These are phyloP conservation scores for Acanthopleura granulata DNA, from an alignment of 2,888 invertebrate species.

Conservation along the genomic window DNA sequence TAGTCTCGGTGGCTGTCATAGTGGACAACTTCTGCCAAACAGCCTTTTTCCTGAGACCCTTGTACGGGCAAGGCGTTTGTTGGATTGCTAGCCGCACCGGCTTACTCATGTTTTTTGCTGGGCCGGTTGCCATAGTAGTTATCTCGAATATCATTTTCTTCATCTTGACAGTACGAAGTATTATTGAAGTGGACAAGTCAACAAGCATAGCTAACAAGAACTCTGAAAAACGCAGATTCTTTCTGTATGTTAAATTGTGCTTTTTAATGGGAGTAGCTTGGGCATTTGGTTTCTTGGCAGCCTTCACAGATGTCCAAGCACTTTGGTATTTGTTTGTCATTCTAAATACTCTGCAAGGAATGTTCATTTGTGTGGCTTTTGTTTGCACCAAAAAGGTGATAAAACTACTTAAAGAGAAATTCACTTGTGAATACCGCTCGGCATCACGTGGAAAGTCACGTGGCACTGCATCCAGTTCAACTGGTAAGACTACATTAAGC, in stretches of 20 bases:
- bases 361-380: constrained; percentile 71
- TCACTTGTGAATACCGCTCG: neutral
- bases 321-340: constrained; percentile 71
- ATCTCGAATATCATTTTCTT: constrained; percentile 72
- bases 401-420: constrained; percentile 33
- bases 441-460: neutral
- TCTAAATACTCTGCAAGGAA: constrained; percentile 73
- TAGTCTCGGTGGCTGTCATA: constrained; percentile 63
- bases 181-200: constrained; percentile 14
- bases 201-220: constrained; percentile 4
- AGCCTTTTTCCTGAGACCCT: constrained; percentile 64
- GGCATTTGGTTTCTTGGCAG: constrained; percentile 69
- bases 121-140: constrained; percentile 72
- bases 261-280: constrained; percentile 72
- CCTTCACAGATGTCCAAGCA: constrained; percentile 53
- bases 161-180: constrained; percentile 68
- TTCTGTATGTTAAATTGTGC: constrained; percentile 56
- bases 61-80: constrained; percentile 71
- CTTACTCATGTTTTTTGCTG: constrained; percentile 73
- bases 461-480: neutral
- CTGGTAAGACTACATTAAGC: neutral
- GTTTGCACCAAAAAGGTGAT: constrained; percentile 56
- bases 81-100: constrained; percentile 74
- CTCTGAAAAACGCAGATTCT: constrained; percentile 26
- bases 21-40: constrained; percentile 71